A percentile compares a stretch with the other conserved stretches of the same genome.
Evolutionary conservation across 2,113 vertebrate species (phyloP).

Genomic region (Paradoxurus hermaphroditus): DNA sequence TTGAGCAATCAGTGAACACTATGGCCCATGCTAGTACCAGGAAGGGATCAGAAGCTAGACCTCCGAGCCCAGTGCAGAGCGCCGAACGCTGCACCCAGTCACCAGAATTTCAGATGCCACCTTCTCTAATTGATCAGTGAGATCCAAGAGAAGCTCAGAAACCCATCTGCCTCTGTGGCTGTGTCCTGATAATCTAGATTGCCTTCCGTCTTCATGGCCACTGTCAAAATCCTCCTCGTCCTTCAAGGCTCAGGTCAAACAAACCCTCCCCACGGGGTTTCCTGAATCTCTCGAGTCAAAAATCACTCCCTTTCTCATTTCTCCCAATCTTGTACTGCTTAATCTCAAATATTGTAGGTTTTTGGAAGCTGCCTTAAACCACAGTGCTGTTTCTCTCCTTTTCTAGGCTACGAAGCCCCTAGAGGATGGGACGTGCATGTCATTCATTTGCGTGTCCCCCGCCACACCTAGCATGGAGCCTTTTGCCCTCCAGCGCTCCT

Average conservation of each 20-base stretch:
- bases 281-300: neutral
- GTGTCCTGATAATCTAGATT: neutral
- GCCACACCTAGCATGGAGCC: neutral
- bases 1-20: neutral
- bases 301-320: neutral
- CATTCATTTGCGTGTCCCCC: neutral
- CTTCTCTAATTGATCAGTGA: neutral
- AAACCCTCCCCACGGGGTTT: neutral
- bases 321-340: neutral
- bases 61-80: neutral
- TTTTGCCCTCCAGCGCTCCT: neutral
- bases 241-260: neutral
- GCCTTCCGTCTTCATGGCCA: neutral
- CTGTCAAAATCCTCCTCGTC: neutral
- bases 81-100: neutral
- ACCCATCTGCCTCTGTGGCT: neutral
- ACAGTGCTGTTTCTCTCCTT: neutral
- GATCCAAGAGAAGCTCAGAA: neutral
- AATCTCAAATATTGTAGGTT: neutral
- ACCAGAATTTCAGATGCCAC: neutral
- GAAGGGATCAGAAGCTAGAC: neutral
- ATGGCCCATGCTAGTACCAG: too few relatives aligned
- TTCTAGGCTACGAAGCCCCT: neutral
- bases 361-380: neutral
- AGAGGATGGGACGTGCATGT: neutral